phyloP scores from a whole-genome alignment of 1,140 invertebrate genomes.

The Bactericera cockerelli region DNA sequence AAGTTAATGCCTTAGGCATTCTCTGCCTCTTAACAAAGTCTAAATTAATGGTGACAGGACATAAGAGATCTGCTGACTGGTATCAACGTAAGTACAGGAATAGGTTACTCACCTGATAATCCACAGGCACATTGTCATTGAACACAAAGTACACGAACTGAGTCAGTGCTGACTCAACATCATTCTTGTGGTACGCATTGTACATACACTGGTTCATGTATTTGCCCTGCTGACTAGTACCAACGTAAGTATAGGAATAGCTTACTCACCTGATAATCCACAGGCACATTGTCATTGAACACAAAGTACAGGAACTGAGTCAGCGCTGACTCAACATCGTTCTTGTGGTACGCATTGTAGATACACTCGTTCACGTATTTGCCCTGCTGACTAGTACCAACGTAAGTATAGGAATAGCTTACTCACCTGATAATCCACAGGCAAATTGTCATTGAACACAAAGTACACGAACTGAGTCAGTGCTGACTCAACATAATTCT shows the following conservation, averaged over 20 bases:
- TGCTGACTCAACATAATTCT: slow-evolving; percentile 6
- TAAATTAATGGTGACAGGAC: too few relatives aligned
- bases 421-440: slow-evolving; percentile 37
- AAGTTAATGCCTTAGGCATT: too few relatives aligned
- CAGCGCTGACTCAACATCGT: slow-evolving; percentile 11
- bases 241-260: too few relatives aligned
- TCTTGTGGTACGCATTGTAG: neutral
- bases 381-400: too few relatives aligned
- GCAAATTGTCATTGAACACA: slow-evolving; percentile 53
- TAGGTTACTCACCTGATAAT: slow-evolving; percentile 32
- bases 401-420: slow-evolving; percentile 50
- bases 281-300: slow-evolving; percentile 50
- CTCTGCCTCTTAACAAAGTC: too few relatives aligned
- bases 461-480: slow-evolving; percentile 50
- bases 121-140: slow-evolving; percentile 50
- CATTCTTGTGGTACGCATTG: neutral
- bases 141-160: slow-evolving; percentile 57
- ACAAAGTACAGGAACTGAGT: slow-evolving; percentile 57
- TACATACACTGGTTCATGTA: neutral
- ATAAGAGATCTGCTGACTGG: too few relatives aligned
- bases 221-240: too few relatives aligned
- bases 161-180: slow-evolving; percentile 10
- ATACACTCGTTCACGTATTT: neutral
- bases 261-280: slow-evolving; percentile 34
- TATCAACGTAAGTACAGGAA: too few relatives aligned